Conservation (phyloP, 1,140 invertebrate species). For the Lethrus apterus region DNA sequence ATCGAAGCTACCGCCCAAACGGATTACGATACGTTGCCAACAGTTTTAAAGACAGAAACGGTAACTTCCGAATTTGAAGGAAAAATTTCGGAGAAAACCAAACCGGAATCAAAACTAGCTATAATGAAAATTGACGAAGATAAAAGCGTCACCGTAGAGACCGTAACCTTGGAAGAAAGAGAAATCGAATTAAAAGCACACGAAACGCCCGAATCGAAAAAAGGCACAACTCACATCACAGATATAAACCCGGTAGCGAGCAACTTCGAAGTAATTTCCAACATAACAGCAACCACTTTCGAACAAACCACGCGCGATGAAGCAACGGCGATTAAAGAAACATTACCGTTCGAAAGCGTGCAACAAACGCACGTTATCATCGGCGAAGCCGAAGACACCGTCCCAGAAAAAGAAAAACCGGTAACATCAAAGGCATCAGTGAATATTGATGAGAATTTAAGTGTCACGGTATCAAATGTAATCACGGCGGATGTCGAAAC, state of each 20-base stretch:
- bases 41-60: constrained; percentile 31
- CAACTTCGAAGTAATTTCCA: constrained; percentile 29
- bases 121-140: constrained; percentile 30
- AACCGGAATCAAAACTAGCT: constrained; percentile 24
- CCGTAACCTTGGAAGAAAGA: constrained; percentile 29
- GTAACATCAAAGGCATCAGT: constrained; percentile 33
- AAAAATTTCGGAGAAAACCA: constrained; percentile 4
- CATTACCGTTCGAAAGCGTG: constrained; percentile 28
- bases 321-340: constrained; percentile 28
- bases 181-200: constrained; percentile 29
- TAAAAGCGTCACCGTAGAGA: constrained; percentile 30
- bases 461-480: constrained; percentile 24
- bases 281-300: constrained; percentile 22
- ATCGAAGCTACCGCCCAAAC: constrained; percentile 22
- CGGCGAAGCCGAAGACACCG: constrained; percentile 28
- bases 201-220: constrained; percentile 23
- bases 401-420: constrained; percentile 37
- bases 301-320: constrained; percentile 16
- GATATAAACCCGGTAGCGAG: constrained; percentile 32
- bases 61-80: constrained; percentile 35
- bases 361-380: constrained; percentile 20
- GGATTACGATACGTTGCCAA: constrained; percentile 27
- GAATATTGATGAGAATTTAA: constrained; percentile 17
- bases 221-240: constrained; percentile 16
- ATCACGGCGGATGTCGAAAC: constrained; percentile 26